Conservation (phyloP, 2,797 vertebrate species). For the Lithobates sylvaticus region DNA sequence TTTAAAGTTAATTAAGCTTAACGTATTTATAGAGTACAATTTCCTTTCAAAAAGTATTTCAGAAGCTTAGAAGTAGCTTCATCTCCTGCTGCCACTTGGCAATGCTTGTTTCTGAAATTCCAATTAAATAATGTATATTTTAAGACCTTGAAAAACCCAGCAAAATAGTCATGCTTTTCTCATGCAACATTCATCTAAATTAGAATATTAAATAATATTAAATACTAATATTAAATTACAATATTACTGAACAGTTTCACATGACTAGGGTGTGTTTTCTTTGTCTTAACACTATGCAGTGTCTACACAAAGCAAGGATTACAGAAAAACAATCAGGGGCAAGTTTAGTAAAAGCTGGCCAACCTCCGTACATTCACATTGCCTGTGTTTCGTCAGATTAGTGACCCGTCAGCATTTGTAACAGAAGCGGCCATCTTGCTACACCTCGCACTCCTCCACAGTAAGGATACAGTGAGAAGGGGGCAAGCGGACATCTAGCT, state of each 20-base stretch:
- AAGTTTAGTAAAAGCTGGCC: too few species aligned
- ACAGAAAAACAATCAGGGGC: background rate
- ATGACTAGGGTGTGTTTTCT: background rate
- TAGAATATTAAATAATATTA: too few species aligned
- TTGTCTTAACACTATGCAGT: background rate
- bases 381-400: too few species aligned
- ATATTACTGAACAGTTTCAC: background rate
- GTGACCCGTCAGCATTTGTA: too few species aligned
- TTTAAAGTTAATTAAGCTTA: conserved; percentile 25
- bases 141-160: background rate
- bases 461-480: too few species aligned
- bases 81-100: background rate
- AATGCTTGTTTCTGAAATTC: background rate
- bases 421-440: too few species aligned
- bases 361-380: too few species aligned
- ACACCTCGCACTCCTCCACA: too few species aligned
- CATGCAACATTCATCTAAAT: background rate
- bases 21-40: conserved; percentile 19
- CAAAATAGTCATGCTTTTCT: background rate
- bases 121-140: conserved; percentile 17
- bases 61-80: background rate
- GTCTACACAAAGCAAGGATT: background rate
- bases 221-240: too few species aligned
- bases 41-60: conserved; percentile 12
- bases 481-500: too few species aligned